A percentile compares a stretch with the other conserved stretches of the same genome.
Conservation (phyloP, 2,888 invertebrate genomes). For the Lycophotia porphyrea region DNA sequence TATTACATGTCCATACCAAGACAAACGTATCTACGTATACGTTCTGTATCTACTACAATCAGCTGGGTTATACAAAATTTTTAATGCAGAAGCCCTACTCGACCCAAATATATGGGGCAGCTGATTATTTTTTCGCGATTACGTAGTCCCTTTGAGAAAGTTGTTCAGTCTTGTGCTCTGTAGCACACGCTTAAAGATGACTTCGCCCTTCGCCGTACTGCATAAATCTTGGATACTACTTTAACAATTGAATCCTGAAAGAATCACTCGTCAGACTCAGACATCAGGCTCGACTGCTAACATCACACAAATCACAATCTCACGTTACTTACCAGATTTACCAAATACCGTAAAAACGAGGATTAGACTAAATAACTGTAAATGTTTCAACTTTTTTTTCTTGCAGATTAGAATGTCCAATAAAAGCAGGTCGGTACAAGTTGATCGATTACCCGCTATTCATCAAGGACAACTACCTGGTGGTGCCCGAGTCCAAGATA, state of each 20-base stretch:
- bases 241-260: neutral
- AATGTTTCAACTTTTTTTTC: neutral
- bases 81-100: neutral
- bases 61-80: neutral
- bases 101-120: neutral
- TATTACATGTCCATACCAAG: no score
- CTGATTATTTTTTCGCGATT: neutral
- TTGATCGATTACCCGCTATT: conserved; percentile 74
- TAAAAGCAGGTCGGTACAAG: conserved; percentile 74
- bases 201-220: no score
- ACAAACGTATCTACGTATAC: no score
- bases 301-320: neutral
- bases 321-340: neutral
- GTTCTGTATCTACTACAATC: neutral
- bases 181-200: neutral
- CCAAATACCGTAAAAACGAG: neutral
- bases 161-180: neutral
- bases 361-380: neutral
- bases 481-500: conserved; percentile 80
- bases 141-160: neutral
- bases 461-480: conserved; percentile 75
- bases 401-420: conserved; percentile 76
- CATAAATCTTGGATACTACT: neutral
- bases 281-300: neutral
- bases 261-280: neutral